Evolutionary conservation across 1,140 invertebrate genomes (phyloP).

Genomic region (Phocides pigmalion): DNA sequence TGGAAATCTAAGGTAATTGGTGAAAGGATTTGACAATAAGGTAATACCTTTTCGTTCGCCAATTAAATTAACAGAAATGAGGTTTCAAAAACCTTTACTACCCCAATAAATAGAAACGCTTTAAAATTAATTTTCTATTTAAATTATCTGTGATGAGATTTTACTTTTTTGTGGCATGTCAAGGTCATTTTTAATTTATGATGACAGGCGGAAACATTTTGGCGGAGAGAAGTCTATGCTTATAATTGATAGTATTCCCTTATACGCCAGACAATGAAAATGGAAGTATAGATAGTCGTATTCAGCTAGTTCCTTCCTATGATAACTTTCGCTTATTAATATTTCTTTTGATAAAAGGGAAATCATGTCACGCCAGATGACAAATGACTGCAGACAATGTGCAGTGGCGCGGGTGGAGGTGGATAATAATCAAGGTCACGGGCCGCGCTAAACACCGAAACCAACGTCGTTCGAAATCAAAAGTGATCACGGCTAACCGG

Average conservation of each 20-base stretch:
- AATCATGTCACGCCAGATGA: slow-evolving; percentile 66
- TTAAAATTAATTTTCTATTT: too few relatives aligned
- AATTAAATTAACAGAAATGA: background rate
- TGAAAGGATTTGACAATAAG: slow-evolving; percentile 29
- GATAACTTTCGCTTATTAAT: slow-evolving; percentile 72
- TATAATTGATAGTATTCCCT: slow-evolving; percentile 50
- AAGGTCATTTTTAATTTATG: background rate
- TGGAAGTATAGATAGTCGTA: slow-evolving; percentile 41
- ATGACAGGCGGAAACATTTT: slow-evolving; percentile 2
- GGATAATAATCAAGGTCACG: slow-evolving; percentile 69
- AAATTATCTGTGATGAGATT: background rate
- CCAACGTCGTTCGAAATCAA: slow-evolving; percentile 72
- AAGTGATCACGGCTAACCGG: slow-evolving; percentile 67
- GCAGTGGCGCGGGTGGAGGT: slow-evolving; percentile 52
- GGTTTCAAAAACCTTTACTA: background rate
- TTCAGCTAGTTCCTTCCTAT: slow-evolving; percentile 39
- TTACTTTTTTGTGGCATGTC: background rate
- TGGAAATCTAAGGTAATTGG: slow-evolving; percentile 26
- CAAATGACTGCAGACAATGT: slow-evolving; percentile 68
- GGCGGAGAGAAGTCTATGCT: slow-evolving; percentile 13
- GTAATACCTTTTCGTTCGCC: background rate
- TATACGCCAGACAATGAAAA: slow-evolving; percentile 44
- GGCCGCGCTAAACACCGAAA: slow-evolving; percentile 41
- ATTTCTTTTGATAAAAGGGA: slow-evolving; percentile 73
- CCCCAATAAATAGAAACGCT: too few relatives aligned